These are phyloP conservation scores for Cryptocheilus praepositus DNA, from an alignment of 2,888 invertebrate species.

Conservation along the genomic window DNA sequence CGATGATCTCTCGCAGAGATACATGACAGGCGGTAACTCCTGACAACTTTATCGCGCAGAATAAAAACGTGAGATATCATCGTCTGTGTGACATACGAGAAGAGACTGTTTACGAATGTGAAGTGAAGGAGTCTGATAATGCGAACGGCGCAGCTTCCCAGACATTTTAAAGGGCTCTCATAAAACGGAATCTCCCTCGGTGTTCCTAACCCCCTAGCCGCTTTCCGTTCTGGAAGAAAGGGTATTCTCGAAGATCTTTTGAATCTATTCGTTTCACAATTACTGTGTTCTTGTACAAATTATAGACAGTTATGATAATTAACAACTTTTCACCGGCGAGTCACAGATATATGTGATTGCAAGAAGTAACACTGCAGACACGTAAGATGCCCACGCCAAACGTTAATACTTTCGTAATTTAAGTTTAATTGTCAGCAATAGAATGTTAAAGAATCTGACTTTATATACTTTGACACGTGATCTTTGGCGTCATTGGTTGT, in stretches of 20 bases:
- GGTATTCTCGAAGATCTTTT: constrained; percentile 3
- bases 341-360: no score
- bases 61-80: no score
- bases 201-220: constrained; percentile 38
- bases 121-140: constrained; percentile 64
- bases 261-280: constrained; percentile 11
- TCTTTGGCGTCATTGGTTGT: no score
- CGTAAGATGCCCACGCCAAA: no score
- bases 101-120: constrained; percentile 66
- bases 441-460: no score
- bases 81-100: no score
- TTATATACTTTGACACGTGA: no score
- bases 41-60: neutral
- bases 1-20: constrained; percentile 42
- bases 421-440: no score
- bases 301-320: no score
- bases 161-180: constrained; percentile 61
- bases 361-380: no score
- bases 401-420: no score
- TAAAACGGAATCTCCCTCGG: constrained; percentile 38
- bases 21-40: constrained; percentile 36
- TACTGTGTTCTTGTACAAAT: neutral
- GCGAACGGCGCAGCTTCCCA: constrained; percentile 52
- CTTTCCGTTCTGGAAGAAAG: constrained; percentile 8
- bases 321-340: no score